Base-by-base conservation (phyloP, 2,113 vertebrate genomes). In the Myotis davidii region DNA sequence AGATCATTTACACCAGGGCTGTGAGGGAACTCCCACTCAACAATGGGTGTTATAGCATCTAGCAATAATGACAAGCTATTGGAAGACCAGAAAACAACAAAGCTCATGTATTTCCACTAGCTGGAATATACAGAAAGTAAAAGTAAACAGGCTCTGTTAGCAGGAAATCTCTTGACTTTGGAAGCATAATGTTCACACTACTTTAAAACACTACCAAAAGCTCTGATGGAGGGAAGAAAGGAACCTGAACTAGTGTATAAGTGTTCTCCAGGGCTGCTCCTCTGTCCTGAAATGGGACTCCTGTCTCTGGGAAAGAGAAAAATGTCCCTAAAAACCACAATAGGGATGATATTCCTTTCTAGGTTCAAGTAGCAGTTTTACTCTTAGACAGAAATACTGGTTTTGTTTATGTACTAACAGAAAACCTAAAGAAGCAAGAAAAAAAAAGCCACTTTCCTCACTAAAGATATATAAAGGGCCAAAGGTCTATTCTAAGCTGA, bases 21-120 rank as follows among this genome's bases (percentile, higher is more conserved):
- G 25, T 23, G 52, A 78, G 70, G 29, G 65, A 90, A 84, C 61
- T 39, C 78, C 67, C 59, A 59, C 20, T 76, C 39, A 83, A 87
- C 45, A 65, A 65, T 1, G 13, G 37, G 83, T 74, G 34, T n/a
- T 81, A 86, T 12, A 79, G 82, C 74, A 96, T 86, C 34, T 85
- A 86, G 70, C 85, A 82, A 94, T 52, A 65, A 95, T 39, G 61
- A 82, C 67, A 95, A 69, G 91, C 83, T 91, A 89, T 18, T 61
- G 88, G 89, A 91, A 97, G 89, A 94, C 70, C 65, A 94, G 89
- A 96, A 95, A 91, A 96, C 65, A 94, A 50, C 65, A 88, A 93
- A 88, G 45, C 67, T 85, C 54, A 16, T 89, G 70, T 87, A 91
- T 93, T 82, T 96, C 88, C 86, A 95, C 69, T 50, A 50, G 69